Conservation (phyloP, 2,888 invertebrate species). For the Lumbricus terrestris region DNA sequence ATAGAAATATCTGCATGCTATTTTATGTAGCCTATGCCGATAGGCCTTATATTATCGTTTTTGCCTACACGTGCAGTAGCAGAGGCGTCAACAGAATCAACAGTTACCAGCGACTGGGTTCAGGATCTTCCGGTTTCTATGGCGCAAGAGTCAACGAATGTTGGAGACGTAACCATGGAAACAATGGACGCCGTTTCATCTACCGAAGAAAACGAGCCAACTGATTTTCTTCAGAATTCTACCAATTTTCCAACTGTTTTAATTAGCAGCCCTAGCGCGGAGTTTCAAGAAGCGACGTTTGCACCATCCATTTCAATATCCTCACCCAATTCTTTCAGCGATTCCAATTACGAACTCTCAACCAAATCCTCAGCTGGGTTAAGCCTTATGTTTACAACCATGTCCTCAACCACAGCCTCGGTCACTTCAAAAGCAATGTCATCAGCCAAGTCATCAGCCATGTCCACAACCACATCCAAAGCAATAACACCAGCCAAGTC, state of each 20-base stretch:
- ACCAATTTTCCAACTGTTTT: background rate
- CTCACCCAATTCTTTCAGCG: background rate
- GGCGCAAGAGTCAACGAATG: background rate
- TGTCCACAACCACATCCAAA: background rate
- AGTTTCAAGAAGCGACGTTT: background rate
- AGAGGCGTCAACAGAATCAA: background rate
- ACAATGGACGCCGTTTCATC: background rate
- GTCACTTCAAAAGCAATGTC: background rate
- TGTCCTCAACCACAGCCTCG: no score
- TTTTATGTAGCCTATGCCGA: no score
- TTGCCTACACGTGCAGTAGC: background rate
- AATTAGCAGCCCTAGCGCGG: background rate
- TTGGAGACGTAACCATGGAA: background rate
- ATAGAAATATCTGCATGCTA: background rate
- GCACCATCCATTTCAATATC: background rate
- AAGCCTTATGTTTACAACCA: background rate
- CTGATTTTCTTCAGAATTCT: background rate
- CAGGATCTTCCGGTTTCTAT: background rate
- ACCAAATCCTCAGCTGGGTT: background rate
- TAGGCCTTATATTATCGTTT: background rate
- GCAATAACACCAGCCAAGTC: background rate
- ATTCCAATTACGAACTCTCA: background rate
- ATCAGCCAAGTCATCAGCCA: background rate
- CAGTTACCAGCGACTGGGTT: background rate
- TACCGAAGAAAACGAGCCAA: background rate